A percentile compares a stretch with the other conserved stretches of the same genome.
Evolutionary conservation across 2,797 vertebrate genomes (phyloP).

Genomic region (Acrossocheilus wenchowensis): DNA sequence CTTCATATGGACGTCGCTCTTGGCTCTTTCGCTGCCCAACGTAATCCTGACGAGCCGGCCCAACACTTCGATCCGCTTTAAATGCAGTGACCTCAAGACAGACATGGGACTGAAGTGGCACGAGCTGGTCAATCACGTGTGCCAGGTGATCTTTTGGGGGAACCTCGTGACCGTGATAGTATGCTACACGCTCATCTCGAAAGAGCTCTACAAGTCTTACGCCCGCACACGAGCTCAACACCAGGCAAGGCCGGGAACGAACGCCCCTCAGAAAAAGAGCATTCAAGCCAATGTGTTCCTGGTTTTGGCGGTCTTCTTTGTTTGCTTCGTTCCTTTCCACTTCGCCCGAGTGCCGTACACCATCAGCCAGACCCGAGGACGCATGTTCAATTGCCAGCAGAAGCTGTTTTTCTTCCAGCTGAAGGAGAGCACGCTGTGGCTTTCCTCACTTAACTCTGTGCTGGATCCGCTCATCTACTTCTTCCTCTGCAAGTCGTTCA

Average conservation of each 20-base stretch:
- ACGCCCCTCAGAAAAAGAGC: conserved; percentile 68
- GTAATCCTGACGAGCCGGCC: conserved; percentile 83
- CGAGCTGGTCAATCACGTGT: conserved; percentile 88
- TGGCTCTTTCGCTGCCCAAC: conserved; percentile 87
- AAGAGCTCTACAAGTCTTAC: conserved; percentile 89
- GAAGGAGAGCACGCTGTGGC: conserved; percentile 92
- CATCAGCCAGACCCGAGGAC: conserved; percentile 85
- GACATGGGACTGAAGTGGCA: conserved; percentile 88
- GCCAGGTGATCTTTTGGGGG: conserved; percentile 94
- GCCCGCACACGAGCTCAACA: conserved; percentile 71
- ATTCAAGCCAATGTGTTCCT: conserved; percentile 91
- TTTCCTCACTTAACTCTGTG: conserved; percentile 90
- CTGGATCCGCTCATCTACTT: conserved; percentile 97
- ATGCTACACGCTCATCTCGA: conserved; percentile 90
- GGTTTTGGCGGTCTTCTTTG: conserved; percentile 91
- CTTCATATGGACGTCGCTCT: conserved; percentile 83
- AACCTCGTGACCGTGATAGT: conserved; percentile 85
- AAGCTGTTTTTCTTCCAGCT: conserved; percentile 89
- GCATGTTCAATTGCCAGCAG: conserved; percentile 83
- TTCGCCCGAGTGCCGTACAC: conserved; percentile 95
- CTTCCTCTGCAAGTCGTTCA: conserved; percentile 93
- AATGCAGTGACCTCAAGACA: conserved; percentile 91
- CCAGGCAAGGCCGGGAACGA: conserved; percentile 13
- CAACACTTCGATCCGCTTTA: conserved; percentile 74
- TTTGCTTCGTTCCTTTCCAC: conserved; percentile 96